phyloP scores from a whole-genome alignment of 2,113 vertebrate species.

The Anas platyrhynchos region DNA sequence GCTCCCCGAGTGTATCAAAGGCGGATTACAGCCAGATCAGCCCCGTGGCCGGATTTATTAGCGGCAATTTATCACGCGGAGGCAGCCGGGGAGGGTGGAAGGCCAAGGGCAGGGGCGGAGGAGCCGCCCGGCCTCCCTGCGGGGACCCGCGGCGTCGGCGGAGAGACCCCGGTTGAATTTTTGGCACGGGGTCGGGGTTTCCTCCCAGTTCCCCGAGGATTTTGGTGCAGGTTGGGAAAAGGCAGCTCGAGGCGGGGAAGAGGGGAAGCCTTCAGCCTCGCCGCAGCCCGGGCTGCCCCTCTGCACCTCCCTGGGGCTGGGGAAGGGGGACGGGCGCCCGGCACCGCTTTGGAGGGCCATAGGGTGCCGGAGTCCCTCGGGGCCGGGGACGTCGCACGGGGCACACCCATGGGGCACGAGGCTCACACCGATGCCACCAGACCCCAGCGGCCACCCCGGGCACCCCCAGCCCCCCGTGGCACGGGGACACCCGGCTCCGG shows the following conservation, averaged over 20 bases:
- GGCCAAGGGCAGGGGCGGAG: background rate
- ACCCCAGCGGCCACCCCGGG: too few species aligned
- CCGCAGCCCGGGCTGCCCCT: background rate
- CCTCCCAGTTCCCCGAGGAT: accelerated
- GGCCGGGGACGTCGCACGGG: too few species aligned
- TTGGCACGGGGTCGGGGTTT: background rate
- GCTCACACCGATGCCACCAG: background rate
- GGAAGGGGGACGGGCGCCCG: background rate
- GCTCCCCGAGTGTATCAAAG: background rate
- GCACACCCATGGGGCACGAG: background rate
- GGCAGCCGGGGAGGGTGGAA: too few species aligned
- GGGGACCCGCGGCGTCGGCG: accelerated
- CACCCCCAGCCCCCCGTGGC: background rate
- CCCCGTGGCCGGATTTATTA: background rate
- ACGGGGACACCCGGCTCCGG: background rate
- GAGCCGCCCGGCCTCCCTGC: background rate
- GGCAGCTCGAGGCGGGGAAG: background rate
- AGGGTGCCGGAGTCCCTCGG: too few species aligned
- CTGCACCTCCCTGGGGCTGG: background rate
- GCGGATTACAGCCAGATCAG: background rate
- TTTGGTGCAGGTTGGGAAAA: background rate
- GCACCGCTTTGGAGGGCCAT: background rate
- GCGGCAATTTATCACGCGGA: background rate
- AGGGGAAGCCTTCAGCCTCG: background rate
- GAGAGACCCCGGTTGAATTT: background rate